A percentile compares a stretch with the other conserved stretches of the same genome.
phyloP scores from a whole-genome alignment of 2,797 vertebrate genomes.

The Borostomias antarcticus region DNA sequence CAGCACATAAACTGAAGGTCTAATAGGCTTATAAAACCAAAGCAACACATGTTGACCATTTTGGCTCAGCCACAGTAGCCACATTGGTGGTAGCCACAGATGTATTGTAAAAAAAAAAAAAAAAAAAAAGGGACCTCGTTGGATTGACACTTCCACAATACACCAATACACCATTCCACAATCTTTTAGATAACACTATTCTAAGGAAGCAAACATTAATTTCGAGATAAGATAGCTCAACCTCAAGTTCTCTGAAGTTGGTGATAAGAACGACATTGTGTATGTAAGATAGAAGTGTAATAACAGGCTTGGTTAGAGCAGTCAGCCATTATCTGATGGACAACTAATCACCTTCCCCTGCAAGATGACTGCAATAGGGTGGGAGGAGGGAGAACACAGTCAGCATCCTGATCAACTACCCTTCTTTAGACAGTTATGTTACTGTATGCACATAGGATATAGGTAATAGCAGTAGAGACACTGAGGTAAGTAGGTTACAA shows the following conservation, averaged over 20 bases:
- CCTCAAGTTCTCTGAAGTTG: slow-evolving; percentile 37
- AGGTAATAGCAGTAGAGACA: no score
- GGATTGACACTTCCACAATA: slow-evolving; percentile 6
- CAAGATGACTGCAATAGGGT: not conserved
- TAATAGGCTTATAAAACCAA: slow-evolving; percentile 19
- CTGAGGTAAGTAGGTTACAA: no score
- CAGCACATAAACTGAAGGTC: slow-evolving; percentile 20
- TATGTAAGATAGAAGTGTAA: slow-evolving; percentile 44
- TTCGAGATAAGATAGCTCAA: slow-evolving; percentile 36
- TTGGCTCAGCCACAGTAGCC: not conserved
- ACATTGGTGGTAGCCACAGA: not conserved
- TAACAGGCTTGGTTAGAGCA: slow-evolving; percentile 57
- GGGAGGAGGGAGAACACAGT: slow-evolving; percentile 7
- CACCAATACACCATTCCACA: not conserved
- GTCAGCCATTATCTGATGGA: slow-evolving; percentile 55
- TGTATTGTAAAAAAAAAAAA: not conserved
- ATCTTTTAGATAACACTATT: slow-evolving; percentile 38
- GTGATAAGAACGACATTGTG: slow-evolving; percentile 53
- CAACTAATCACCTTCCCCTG: slow-evolving; percentile 30
- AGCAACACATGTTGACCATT: slow-evolving; percentile 25
- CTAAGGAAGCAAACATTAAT: slow-evolving; percentile 24
- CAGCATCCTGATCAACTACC: not conserved
- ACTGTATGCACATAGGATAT: no score
- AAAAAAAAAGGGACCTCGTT: not conserved
- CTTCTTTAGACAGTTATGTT: not conserved